These are phyloP conservation scores for Tanypteryx hageni DNA, from an alignment of 2,888 invertebrate species.

Conservation along the genomic window DNA sequence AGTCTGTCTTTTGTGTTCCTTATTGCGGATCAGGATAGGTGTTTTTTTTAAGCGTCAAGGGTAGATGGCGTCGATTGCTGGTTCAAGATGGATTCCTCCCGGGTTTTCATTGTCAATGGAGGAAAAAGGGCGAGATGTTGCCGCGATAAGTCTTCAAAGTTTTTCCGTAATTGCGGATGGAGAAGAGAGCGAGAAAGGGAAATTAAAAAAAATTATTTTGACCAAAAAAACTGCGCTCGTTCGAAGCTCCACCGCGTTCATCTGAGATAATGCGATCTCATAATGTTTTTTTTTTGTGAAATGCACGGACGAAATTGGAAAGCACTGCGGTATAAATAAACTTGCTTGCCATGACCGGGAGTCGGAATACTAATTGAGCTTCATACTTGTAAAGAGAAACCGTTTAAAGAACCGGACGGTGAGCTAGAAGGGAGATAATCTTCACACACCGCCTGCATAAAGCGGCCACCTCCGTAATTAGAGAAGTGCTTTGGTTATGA, in stretches of 20 bases:
- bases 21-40: too few species aligned
- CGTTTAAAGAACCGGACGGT: not conserved
- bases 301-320: not conserved
- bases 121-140: too few species aligned
- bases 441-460: constrained; percentile 9
- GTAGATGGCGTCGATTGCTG: too few species aligned
- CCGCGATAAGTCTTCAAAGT: too few species aligned
- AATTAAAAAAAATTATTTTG: too few species aligned
- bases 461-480: not conserved
- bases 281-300: not conserved
- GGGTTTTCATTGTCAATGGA: too few species aligned
- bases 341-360: not conserved
- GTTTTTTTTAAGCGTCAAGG: too few species aligned
- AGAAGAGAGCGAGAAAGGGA: too few species aligned
- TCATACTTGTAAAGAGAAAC: not conserved
- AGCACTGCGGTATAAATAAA: not conserved
- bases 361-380: not conserved
- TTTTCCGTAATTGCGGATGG: too few species aligned
- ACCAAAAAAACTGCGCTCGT: too few species aligned
- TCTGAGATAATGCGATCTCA: not conserved
- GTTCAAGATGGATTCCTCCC: too few species aligned
- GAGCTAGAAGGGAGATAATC: not conserved
- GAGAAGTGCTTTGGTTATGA: not conserved
- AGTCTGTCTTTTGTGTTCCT: too few species aligned
- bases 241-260: not conserved